Evolutionary conservation across 2,113 vertebrate species (phyloP).

Genomic region (Elachura formosa): DNA sequence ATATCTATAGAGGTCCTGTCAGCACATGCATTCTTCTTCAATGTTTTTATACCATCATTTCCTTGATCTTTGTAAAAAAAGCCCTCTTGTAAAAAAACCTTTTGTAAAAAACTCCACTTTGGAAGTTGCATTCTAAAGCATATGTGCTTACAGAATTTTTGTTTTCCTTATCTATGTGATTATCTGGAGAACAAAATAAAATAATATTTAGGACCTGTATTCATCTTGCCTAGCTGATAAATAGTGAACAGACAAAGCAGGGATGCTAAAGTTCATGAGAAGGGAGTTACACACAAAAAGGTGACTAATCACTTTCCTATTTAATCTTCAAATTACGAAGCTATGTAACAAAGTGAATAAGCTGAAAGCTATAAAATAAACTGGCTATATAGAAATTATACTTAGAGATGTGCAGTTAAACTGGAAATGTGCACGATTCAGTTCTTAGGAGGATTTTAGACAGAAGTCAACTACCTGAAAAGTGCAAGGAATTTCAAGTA

Average conservation of each 20-base stretch:
- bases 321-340: conserved; percentile 1
- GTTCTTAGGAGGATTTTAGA: neutral
- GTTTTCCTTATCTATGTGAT: neutral
- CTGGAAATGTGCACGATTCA: neutral
- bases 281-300: accelerated
- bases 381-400: neutral
- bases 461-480: neutral
- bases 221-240: neutral
- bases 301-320: neutral
- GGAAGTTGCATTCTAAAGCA: neutral
- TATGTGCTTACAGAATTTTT: neutral
- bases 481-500: neutral
- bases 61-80: neutral
- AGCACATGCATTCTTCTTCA: neutral
- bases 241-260: neutral
- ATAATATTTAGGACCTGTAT: neutral
- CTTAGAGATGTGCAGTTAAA: neutral
- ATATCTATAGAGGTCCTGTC: neutral
- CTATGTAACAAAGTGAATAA: neutral
- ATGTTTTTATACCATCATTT: neutral
- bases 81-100: neutral
- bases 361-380: neutral
- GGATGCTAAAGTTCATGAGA: neutral
- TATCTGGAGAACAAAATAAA: neutral
- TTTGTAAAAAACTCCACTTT: neutral